Conservation (phyloP, 1,140 invertebrate species). For the Heliconius hermathena region DNA sequence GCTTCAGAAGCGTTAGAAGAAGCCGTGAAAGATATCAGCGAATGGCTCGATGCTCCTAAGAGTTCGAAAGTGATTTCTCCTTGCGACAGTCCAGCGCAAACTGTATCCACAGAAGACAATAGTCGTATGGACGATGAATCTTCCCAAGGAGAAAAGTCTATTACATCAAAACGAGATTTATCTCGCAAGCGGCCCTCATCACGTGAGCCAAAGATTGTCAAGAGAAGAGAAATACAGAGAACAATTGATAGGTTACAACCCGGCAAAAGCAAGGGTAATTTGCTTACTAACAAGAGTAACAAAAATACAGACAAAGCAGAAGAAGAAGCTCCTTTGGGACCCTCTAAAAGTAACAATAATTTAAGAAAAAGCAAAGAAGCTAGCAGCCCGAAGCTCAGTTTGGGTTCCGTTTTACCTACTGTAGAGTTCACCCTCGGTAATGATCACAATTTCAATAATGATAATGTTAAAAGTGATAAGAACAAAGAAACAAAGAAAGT, state of each 20-base stretch:
- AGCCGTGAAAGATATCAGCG: conserved; percentile 93
- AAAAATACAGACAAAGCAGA: conserved; percentile 75
- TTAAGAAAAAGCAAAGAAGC: conserved; percentile 81
- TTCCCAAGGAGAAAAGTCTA: conserved; percentile 61
- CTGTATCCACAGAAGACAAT: conserved; percentile 70
- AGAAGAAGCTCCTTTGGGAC: conserved; percentile 72
- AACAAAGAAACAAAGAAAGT: conserved; percentile 48
- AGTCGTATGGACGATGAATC: conserved; percentile 70
- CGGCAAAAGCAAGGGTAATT: conserved; percentile 92
- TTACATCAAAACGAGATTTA: conserved; percentile 64
- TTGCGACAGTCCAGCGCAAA: conserved; percentile 69
- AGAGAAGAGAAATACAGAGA: conserved; percentile 88
- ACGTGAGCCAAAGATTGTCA: conserved; percentile 73
- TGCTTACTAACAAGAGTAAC: conserved; percentile 83
- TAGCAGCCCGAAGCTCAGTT: conserved; percentile 88
- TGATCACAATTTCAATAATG: conserved; percentile 83
- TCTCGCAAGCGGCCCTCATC: conserved; percentile 73
- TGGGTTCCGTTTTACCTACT: conserved; percentile 89
- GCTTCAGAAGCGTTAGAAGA: conserved; percentile 91
- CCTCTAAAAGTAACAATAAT: conserved; percentile 80
- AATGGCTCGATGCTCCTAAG: conserved; percentile 91
- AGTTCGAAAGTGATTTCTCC: conserved; percentile 89
- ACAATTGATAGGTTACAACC: conserved; percentile 92
- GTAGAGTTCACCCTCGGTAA: conserved; percentile 83
- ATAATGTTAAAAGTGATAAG: conserved; percentile 74